Evolutionary conservation across 2,113 vertebrate species (phyloP).

Genomic region (Noturus placidus): DNA sequence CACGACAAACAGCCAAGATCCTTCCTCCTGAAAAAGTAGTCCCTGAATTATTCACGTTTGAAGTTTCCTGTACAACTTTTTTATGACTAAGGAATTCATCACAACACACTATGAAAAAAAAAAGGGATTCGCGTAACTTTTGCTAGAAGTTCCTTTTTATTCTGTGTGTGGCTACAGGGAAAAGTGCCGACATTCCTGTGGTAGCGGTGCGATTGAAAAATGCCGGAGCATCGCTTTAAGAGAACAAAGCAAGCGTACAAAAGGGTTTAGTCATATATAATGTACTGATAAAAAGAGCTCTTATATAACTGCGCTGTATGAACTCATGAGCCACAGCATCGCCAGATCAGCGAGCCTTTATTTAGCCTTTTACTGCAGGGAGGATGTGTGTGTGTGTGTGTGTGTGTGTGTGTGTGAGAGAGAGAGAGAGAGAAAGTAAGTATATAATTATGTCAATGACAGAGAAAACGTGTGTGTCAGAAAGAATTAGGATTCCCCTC

Average conservation of each 20-base stretch:
- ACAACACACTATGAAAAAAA: not conserved
- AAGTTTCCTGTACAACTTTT: not conserved
- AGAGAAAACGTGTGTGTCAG: not conserved
- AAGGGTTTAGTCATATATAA: constrained; percentile 1
- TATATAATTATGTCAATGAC: constrained; percentile 12
- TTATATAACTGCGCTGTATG: constrained; percentile 5
- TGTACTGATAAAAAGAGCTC: not conserved
- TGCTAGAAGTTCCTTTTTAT: not conserved
- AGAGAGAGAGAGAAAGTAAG: not conserved
- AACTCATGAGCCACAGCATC: constrained; percentile 11
- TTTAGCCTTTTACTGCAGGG: constrained; percentile 33
- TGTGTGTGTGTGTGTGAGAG: not conserved
- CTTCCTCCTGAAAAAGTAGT: not conserved
- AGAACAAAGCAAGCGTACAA: not conserved
- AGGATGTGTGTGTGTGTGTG: not conserved
- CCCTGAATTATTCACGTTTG: not conserved
- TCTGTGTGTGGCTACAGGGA: not conserved
- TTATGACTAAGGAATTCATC: not conserved
- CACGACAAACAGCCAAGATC: not conserved
- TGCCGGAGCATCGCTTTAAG: not conserved
- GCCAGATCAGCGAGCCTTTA: constrained; percentile 22
- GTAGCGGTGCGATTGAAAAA: not conserved
- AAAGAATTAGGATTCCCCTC: constrained; percentile 17
- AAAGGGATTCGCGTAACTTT: not conserved
- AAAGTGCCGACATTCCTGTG: not conserved